Evolutionary conservation across 1,140 invertebrate genomes (phyloP), one percentile per base, ranked within the genome.

Genomic region (Orchestia grillus): DNA sequence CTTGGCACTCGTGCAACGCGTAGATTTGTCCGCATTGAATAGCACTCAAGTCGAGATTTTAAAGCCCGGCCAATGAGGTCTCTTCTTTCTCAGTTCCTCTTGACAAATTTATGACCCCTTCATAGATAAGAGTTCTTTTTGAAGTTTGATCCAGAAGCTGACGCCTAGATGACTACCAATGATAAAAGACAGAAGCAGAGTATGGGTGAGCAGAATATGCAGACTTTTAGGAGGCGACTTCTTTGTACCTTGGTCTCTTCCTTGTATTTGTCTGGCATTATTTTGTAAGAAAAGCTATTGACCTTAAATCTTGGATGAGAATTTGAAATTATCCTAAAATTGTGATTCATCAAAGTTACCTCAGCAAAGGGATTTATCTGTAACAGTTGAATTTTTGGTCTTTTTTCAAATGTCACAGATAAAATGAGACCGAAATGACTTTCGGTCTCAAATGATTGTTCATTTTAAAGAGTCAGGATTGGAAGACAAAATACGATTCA

Each of bases 121-220:
- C 44, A 44, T 44, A 45, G 92, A 94, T 94, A 94, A 94, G 44
- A 47, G 44, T 45, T 44, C 44, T 94, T 94, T 94, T 94, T 45
- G 44, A 94, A 94, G 44, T 45, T 94, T 44, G 92, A 94, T 94
- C 92, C 92, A 94, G 92, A 44, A 94, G 92, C 92, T 41, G 44
- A 40, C 45, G 41, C 44, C 11, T 40, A 40, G 92, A 94, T 94
- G 44, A n/a, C 92, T 45, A 47, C 43, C 36, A 44, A 42, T 47
- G 92, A 94, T 94, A 94, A 45, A 40, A 94, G 88, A 42, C n/a
- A 90, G 88, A 41, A 90, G 62, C 62, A 36, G 62, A 77, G 62
- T 77, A 77, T 77, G 62, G 62, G 62, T 77, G 62, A 3, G 62
- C 62, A 77, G 28, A 3, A 77, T 3, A 77, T 77, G 62, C 62